phyloP scores from a whole-genome alignment of 2,113 vertebrate species.

The Neotragus moschatus region DNA sequence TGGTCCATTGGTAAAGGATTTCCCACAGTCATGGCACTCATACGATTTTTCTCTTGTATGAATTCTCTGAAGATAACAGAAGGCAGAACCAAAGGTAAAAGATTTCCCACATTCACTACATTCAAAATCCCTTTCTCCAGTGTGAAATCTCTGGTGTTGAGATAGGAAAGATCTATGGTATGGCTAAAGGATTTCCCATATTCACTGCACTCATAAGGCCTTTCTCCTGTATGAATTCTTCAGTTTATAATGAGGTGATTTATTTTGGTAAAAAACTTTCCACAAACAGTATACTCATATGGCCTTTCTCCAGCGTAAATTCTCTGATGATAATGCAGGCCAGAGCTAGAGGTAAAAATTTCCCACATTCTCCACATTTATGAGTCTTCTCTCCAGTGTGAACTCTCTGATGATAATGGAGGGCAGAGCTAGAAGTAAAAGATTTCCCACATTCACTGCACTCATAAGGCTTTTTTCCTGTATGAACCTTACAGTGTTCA shows the following conservation, averaged over 20 bases:
- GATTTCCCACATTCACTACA: background rate
- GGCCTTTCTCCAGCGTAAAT: background rate
- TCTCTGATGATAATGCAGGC: background rate
- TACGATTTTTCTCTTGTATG: conserved; percentile 5
- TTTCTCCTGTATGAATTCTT: background rate
- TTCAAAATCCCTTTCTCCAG: background rate
- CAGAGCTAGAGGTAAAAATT: background rate
- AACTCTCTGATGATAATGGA: background rate
- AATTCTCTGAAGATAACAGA: background rate
- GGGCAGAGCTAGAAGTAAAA: background rate
- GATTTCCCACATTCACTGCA: background rate
- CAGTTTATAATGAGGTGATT: background rate
- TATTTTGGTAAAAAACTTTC: background rate
- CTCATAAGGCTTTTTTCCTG: background rate
- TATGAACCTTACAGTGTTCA: background rate
- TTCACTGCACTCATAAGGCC: background rate
- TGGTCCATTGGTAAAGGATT: background rate
- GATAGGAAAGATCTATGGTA: background rate
- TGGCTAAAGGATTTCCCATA: background rate
- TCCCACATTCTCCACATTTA: background rate
- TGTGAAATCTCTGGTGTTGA: background rate
- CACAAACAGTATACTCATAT: background rate
- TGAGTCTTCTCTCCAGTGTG: background rate
- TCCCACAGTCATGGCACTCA: background rate
- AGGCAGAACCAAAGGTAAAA: background rate